Base-by-base conservation (phyloP, 2,797 vertebrate genomes). In the Pantherophis vulpinus region DNA sequence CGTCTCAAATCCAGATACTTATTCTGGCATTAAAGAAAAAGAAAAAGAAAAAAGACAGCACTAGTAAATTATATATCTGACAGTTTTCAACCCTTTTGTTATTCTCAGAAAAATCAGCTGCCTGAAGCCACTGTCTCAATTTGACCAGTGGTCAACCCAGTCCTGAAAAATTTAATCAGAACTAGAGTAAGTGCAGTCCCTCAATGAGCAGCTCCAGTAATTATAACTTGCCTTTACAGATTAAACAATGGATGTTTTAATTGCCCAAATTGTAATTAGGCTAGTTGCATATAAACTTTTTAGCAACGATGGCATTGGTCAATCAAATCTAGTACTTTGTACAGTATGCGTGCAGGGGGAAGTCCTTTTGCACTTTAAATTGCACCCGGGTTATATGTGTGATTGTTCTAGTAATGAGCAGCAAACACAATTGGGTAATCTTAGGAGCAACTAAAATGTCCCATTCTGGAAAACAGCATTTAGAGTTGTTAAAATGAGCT, bases 231-330 rank as follows among this genome's bases (percentile, higher is more conserved):
- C 70, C 89, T 29, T 91, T 91, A 32, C 83, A 87, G 86, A 88
- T 91, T 87, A 91, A 93, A 91, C 83, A 90, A 86, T 59, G 42
- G 86, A 63, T 74, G 83, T 63, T 74, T 87, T 93, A 58, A 91
- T 93, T 87, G 29, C 70, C 58, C 56, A 56, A 93, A 87, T 55
- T 60, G 54, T 90, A 74, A 91, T 93, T 91, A 87, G 90, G 89
- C 86, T 56, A 87, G 60, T 91, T 74, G 61, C 70, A 90, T 37
- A 91, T 93, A 93, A 87, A 91, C 55, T 32, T 91, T 93, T 93
- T 93, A 59, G 83, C 29, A 74, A 74, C 1, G 25, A 56, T 60
- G 86, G 70, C 61, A 93, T 42, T 51, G 20, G 32, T 87, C 79
- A 87, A 16, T 66, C 79, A 42, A 66, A 86, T 90, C 87, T 89